Conservation (phyloP, 2,797 vertebrate species). For the Loris lydekkerianus region DNA sequence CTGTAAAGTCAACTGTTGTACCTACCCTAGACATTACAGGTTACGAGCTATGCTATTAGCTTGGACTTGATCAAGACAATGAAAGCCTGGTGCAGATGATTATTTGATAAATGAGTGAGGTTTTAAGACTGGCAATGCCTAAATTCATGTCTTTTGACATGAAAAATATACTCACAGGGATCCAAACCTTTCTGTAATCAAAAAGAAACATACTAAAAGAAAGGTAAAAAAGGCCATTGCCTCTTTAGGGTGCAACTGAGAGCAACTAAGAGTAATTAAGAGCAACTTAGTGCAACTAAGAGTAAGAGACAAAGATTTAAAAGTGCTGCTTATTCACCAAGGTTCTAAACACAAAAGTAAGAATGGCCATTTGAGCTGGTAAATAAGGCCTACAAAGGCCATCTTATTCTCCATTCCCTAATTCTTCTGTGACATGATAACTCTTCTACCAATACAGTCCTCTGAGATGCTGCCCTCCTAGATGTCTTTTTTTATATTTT, state of each 20-base stretch:
- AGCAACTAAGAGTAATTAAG: too few relatives aligned
- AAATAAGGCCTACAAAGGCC: constrained; percentile 14
- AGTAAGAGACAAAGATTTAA: constrained; percentile 9
- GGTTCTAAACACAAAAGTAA: constrained; percentile 35
- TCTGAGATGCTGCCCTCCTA: constrained; percentile 40
- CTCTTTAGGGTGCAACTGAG: neutral
- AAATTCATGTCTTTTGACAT: constrained; percentile 46
- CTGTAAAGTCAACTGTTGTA: neutral
- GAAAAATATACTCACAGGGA: neutral
- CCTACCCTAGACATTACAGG: neutral
- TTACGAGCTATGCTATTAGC: constrained; percentile 41
- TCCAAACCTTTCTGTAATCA: neutral
- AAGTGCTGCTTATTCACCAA: neutral
- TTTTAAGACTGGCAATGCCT: constrained; percentile 33
- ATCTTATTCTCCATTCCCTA: constrained; percentile 24
- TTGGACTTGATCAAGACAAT: constrained; percentile 49
- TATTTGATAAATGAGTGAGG: constrained; percentile 10
- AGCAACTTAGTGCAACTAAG: neutral
- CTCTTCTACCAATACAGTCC: neutral
- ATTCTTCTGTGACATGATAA: constrained; percentile 28
- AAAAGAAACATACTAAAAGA: neutral
- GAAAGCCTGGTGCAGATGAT: neutral
- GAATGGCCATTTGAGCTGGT: constrained; percentile 10
- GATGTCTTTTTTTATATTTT: neutral
- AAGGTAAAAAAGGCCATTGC: neutral